phyloP scores from a whole-genome alignment of 1,140 invertebrate genomes.

The Drosophila asahinai region DNA sequence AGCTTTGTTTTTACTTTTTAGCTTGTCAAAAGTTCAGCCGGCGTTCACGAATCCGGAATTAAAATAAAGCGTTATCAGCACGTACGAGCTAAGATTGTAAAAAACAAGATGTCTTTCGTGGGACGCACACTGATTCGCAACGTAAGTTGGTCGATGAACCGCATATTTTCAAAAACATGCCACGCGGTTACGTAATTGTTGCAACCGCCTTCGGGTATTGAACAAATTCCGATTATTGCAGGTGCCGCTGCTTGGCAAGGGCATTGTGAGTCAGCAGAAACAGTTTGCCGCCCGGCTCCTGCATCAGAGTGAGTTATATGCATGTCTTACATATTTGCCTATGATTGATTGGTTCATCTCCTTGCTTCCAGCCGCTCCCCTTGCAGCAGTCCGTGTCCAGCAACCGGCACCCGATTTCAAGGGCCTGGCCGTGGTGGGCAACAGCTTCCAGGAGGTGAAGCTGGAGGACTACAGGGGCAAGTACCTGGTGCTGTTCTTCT shows the following conservation, averaged over 20 bases:
- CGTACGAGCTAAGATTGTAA: constrained; percentile 7
- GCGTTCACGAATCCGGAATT: constrained; percentile 16
- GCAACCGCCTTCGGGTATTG: constrained; percentile 5
- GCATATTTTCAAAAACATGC: constrained; percentile 42
- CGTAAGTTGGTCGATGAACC: constrained; percentile 55
- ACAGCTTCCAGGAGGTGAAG: constrained; percentile 95
- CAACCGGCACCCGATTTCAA: constrained; percentile 95
- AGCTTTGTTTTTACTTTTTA: constrained; percentile 23
- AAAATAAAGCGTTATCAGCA: neutral
- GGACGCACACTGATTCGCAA: constrained; percentile 69
- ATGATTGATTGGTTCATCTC: neutral
- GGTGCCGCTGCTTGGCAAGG: constrained; percentile 63
- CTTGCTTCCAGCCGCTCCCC: constrained; percentile 52
- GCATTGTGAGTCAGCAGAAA: constrained; percentile 50
- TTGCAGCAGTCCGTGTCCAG: constrained; percentile 87
- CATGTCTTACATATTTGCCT: too few relatives aligned
- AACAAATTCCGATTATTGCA: constrained; percentile 49
- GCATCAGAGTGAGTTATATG: constrained; percentile 69
- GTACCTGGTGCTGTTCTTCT: constrained; percentile 94
- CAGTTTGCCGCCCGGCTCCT: constrained; percentile 60
- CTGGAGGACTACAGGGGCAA: constrained; percentile 95
- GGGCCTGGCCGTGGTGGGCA: constrained; percentile 94
- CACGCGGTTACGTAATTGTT: constrained; percentile 67
- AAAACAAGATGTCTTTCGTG: constrained; percentile 69
- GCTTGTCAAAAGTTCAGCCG: constrained; percentile 14